These are phyloP conservation scores for Polymixis lichenea DNA, from an alignment of 2,888 invertebrate species.

Conservation along the genomic window DNA sequence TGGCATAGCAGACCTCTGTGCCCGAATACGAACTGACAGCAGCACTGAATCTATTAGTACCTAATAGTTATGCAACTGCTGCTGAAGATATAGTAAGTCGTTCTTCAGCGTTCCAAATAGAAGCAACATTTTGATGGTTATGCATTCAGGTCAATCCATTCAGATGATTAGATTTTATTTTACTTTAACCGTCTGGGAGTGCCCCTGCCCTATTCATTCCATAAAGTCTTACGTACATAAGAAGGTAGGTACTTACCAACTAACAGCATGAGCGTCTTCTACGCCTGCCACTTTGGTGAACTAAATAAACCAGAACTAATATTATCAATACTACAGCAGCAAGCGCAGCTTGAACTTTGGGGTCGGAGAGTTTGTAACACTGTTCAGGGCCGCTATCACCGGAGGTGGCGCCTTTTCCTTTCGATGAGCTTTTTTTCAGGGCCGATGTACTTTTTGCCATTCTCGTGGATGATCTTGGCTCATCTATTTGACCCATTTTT, in stretches of 20 bases:
- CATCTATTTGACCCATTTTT: slow-evolving; percentile 71
- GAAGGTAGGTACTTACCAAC: background rate
- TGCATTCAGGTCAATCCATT: no score
- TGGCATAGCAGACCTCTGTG: no score
- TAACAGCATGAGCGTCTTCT: slow-evolving; percentile 43
- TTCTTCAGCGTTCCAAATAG: no score
- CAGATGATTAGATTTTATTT: no score
- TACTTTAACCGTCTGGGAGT: no score
- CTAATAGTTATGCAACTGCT: no score
- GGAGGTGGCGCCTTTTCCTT: background rate
- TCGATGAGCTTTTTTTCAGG: slow-evolving; percentile 61
- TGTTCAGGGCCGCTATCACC: fast-evolving
- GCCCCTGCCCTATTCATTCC: no score
- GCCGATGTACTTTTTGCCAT: slow-evolving; percentile 69
- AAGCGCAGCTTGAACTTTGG: slow-evolving; percentile 74
- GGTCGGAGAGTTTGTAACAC: slow-evolving; percentile 71
- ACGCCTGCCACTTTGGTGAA: slow-evolving; percentile 65
- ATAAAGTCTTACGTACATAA: background rate
- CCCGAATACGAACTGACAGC: no score
- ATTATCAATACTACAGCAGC: slow-evolving; percentile 74
- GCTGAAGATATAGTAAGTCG: no score
- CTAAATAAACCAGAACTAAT: slow-evolving; percentile 73
- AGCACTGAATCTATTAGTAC: no score
- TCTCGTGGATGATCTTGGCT: slow-evolving; percentile 65
- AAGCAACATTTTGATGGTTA: no score